Conservation (phyloP, 1,140 invertebrate genomes). For the Drosophila eugracilis region DNA sequence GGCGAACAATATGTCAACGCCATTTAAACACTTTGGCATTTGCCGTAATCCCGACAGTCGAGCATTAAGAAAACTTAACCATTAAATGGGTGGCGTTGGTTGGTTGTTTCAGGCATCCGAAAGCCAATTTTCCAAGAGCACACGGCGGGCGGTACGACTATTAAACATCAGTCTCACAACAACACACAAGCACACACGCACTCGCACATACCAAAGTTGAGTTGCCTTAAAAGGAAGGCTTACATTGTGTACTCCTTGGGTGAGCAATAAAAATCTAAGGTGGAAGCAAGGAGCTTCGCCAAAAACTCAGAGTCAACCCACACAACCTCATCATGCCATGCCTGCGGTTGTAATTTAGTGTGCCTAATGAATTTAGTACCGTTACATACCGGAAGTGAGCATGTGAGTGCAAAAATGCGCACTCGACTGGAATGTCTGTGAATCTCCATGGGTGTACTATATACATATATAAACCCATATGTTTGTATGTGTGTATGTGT, state of each 20-base stretch:
- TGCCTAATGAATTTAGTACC: constrained; percentile 83
- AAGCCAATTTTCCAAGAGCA: constrained; percentile 75
- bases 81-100: constrained; percentile 57
- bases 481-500: constrained; percentile 6
- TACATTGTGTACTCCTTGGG: constrained; percentile 54
- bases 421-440: constrained; percentile 64
- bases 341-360: constrained; percentile 81
- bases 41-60: constrained; percentile 64
- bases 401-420: constrained; percentile 82
- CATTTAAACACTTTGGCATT: constrained; percentile 66
- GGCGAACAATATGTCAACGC: constrained; percentile 64
- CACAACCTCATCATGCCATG: constrained; percentile 53
- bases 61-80: constrained; percentile 70
- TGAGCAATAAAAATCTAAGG: constrained; percentile 45
- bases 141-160: constrained; percentile 67
- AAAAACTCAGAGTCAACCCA: constrained; percentile 5
- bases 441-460: constrained; percentile 24
- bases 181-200: neutral
- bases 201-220: neutral
- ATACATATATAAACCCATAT: too few species aligned
- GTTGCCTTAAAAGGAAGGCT: constrained; percentile 10
- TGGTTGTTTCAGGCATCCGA: constrained; percentile 53
- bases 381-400: constrained; percentile 75
- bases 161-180: constrained; percentile 64
- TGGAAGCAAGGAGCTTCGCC: constrained; percentile 17